These are phyloP conservation scores for Rhinoderma darwinii DNA, from an alignment of 2,113 vertebrate genomes.

Conservation along the genomic window DNA sequence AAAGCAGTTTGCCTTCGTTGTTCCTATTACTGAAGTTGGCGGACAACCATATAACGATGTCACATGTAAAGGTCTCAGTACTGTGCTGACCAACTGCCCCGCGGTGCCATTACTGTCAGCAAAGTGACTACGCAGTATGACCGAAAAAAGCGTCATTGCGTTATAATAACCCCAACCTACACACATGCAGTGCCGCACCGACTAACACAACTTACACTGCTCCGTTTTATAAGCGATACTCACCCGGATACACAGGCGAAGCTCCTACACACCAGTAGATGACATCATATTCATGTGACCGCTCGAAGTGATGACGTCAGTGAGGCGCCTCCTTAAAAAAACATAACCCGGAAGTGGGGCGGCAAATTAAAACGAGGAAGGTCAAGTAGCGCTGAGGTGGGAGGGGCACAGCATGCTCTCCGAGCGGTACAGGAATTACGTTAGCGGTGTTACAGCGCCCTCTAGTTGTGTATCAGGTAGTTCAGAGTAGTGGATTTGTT, in stretches of 20 bases:
- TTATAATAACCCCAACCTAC: not conserved
- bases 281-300: slow-evolving; percentile 25
- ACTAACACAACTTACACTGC: not conserved
- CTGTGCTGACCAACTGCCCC: not conserved
- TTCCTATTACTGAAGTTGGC: too few species aligned
- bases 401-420: not conserved
- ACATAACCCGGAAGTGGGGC: not conserved
- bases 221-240: not conserved
- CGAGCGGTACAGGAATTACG: not conserved
- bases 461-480: not conserved
- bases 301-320: not conserved
- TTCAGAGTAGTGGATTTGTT: not conserved
- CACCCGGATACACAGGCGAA: not conserved
- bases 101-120: not conserved
- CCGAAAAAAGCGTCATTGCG: not conserved
- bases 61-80: too few species aligned
- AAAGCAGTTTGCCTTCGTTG: too few species aligned
- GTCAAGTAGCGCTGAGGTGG: not conserved
- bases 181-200: not conserved
- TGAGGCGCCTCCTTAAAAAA: too few species aligned
- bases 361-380: not conserved
- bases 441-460: not conserved
- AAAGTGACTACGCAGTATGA: not conserved
- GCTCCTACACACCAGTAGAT: not conserved
- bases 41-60: too few species aligned